phyloP scores from a whole-genome alignment of 2,113 vertebrate genomes.

The Diadophis punctatus region DNA sequence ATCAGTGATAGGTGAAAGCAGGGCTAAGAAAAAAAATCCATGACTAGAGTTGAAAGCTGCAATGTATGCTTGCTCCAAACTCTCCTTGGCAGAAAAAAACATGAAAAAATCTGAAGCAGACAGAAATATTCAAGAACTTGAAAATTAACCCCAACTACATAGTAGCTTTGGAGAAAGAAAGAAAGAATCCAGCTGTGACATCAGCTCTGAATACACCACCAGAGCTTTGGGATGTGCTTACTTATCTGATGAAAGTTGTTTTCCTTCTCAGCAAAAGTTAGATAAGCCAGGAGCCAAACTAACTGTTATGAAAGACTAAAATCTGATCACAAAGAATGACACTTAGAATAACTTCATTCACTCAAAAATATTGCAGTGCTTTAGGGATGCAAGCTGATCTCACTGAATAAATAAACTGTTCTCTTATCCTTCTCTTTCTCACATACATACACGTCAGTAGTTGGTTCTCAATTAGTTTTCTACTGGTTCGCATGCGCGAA shows the following conservation, averaged over 20 bases:
- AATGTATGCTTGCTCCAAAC: not conserved
- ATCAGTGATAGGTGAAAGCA: not conserved
- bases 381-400: not conserved
- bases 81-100: not conserved
- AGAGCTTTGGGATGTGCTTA: not conserved
- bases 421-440: not conserved
- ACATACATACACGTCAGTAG: not conserved
- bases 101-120: not conserved
- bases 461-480: too few species aligned
- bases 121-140: not conserved
- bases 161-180: not conserved
- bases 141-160: not conserved
- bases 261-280: not conserved
- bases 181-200: not conserved
- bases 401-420: not conserved
- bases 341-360: not conserved
- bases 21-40: not conserved
- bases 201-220: not conserved
- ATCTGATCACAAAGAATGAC: not conserved
- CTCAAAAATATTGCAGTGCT: not conserved
- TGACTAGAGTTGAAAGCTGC: not conserved
- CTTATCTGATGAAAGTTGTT: not conserved
- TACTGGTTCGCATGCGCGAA: too few species aligned
- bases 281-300: not conserved
- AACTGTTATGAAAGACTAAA: not conserved